Base-by-base conservation (phyloP, 2,888 invertebrate genomes). In the Cybosia mesomella region DNA sequence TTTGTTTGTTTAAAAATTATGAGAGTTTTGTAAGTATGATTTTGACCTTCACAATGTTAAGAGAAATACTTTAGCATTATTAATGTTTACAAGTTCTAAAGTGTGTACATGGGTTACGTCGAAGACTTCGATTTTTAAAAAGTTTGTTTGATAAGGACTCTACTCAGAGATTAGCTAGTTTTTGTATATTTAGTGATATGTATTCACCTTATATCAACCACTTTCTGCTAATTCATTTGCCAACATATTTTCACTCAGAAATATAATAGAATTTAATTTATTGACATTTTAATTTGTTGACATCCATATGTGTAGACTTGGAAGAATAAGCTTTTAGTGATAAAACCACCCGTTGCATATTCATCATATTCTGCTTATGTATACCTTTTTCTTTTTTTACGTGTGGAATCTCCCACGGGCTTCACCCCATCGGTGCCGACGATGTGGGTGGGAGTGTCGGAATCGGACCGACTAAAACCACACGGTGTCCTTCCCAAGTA, bases 41-140 rank as follows among this genome's bases (percentile, higher is more conserved):
- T 49, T n/a, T n/a, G 8, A 49, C 18, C 43, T 43, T 43, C 43
- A 18, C n/a, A 49, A 49, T n/a, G n/a, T n/a, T 49, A 2, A n/a
- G 8, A 49, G 49, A n/a, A 49, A 49, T 49, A 49, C n/a, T 43
- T 18, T 9, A 49, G 49, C 49, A n/a, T 18, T 49, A n/a, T 49
- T n/a, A n/a, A 49, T 49, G 49, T 49, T n/a, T 49, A 49, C n/a
- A 18, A 49, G n/a, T 49, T 49, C 49, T n/a, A 49, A n/a, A n/a
- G n/a, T 49, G 9, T 49, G 49, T 49, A 49, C 49, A 1, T 49
- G n/a, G 18, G 1, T n/a, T 43, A 5, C 5, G 18, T 7, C 18
- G 15, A 15, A 15, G 18, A 9, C 49, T 49, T 49, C 49, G n/a
- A 49, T 49, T 49, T 49, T n/a, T 49, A 49, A 49, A n/a, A n/a